Evolutionary conservation across 2,797 vertebrate species (phyloP).

Genomic region (Sarcophilus harrisii): DNA sequence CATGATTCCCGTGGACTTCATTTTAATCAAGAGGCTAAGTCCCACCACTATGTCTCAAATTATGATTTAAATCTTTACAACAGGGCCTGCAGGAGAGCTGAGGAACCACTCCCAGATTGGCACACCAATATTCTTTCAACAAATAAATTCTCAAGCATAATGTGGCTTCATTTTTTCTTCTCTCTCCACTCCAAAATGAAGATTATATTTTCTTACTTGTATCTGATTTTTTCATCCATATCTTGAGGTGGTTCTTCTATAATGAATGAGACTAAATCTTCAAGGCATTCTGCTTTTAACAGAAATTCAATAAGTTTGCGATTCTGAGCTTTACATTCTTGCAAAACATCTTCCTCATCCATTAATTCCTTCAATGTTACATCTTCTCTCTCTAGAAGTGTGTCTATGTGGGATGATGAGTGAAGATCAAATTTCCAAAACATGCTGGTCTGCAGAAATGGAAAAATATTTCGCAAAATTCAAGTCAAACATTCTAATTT

Average conservation of each 20-base stretch:
- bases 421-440: constrained; percentile 99
- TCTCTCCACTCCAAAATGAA: constrained; percentile 57
- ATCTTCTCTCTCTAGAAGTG: constrained; percentile 97
- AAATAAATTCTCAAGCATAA: background rate
- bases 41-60: background rate
- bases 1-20: no score
- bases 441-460: constrained; percentile 89
- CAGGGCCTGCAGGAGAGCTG: background rate
- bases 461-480: constrained; percentile 66
- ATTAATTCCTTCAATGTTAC: constrained; percentile 97
- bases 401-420: constrained; percentile 99
- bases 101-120: background rate
- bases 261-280: constrained; percentile 96
- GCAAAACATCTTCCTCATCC: constrained; percentile 98
- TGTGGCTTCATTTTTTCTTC: background rate
- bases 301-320: constrained; percentile 98
- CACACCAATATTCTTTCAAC: background rate
- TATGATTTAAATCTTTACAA: background rate
- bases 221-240: constrained; percentile 98
- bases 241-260: constrained; percentile 96
- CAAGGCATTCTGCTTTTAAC: constrained; percentile 96
- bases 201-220: constrained; percentile 92
- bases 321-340: constrained; percentile 99
- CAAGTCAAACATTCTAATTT: constrained; percentile 39
- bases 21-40: background rate